These are phyloP conservation scores for Dicrurus megarhynchus DNA, from an alignment of 2,113 vertebrate genomes.

Conservation along the genomic window DNA sequence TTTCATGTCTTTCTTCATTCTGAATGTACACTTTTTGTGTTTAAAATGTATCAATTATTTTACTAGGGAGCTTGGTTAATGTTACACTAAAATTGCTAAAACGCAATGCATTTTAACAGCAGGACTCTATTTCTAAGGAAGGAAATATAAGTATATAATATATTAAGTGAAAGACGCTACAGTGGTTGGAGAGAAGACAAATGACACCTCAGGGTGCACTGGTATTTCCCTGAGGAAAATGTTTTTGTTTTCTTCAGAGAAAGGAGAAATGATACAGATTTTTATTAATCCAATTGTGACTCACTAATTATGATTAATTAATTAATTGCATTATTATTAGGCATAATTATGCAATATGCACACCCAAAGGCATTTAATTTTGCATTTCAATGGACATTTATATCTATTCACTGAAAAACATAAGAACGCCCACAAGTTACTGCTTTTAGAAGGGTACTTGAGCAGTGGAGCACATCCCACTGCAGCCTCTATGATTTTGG, in stretches of 20 bases:
- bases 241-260: neutral
- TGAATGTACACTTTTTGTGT: neutral
- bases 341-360: neutral
- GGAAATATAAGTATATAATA: neutral
- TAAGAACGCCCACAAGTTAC: neutral
- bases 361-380: neutral
- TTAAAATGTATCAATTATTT: neutral
- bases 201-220: neutral
- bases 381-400: neutral
- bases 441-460: neutral
- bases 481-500: neutral
- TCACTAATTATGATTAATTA: neutral
- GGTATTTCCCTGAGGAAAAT: neutral
- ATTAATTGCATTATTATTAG: neutral
- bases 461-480: neutral
- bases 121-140: neutral
- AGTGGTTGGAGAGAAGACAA: neutral
- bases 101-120: neutral
- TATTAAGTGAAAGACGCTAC: neutral
- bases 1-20: neutral
- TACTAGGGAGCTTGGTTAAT: neutral
- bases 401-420: conserved; percentile 10
- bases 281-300: neutral
- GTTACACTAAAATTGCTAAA: neutral
- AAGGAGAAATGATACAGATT: neutral